These are phyloP conservation scores for Phyto melanocephala DNA, from an alignment of 2,888 invertebrate species.

Conservation along the genomic window DNA sequence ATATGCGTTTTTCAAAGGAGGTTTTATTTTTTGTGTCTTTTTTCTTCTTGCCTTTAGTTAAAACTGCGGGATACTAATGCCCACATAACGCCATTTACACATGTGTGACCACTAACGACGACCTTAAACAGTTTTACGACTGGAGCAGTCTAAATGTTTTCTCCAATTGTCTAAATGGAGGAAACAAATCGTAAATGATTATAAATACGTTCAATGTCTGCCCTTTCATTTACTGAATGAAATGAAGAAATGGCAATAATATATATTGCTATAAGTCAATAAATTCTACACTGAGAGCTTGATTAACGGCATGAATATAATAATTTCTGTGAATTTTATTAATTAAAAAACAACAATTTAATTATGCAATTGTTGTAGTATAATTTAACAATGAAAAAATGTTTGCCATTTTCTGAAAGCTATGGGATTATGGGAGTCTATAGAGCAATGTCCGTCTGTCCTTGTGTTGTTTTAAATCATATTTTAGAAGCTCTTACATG, in stretches of 20 bases:
- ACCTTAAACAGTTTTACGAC: constrained; percentile 1
- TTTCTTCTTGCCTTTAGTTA: constrained; percentile 13
- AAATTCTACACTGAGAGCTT: background rate
- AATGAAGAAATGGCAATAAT: background rate
- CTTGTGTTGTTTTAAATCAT: too few relatives aligned
- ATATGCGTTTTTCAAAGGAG: constrained; percentile 5
- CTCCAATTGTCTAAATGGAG: constrained; percentile 45
- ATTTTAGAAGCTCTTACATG: too few relatives aligned
- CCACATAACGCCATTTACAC: constrained; percentile 60
- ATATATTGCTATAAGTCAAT: constrained; percentile 36
- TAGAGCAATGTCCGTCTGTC: too few relatives aligned
- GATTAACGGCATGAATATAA: background rate
- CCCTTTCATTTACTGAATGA: background rate
- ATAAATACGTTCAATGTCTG: constrained; percentile 22
- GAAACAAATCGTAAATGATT: constrained; percentile 59
- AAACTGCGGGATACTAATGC: constrained; percentile 62
- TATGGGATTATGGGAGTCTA: too few relatives aligned
- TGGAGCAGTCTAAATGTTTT: constrained; percentile 19
- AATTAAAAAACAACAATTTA: too few relatives aligned
- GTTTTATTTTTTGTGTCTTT: background rate
- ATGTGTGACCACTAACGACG: constrained; percentile 52
- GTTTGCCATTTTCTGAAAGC: too few relatives aligned
- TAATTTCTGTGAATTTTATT: too few relatives aligned
- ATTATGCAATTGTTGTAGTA: too few relatives aligned
- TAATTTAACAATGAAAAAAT: too few relatives aligned